Base-by-base conservation (phyloP, 2,888 invertebrate genomes). In the Eumerus sabulonum region DNA sequence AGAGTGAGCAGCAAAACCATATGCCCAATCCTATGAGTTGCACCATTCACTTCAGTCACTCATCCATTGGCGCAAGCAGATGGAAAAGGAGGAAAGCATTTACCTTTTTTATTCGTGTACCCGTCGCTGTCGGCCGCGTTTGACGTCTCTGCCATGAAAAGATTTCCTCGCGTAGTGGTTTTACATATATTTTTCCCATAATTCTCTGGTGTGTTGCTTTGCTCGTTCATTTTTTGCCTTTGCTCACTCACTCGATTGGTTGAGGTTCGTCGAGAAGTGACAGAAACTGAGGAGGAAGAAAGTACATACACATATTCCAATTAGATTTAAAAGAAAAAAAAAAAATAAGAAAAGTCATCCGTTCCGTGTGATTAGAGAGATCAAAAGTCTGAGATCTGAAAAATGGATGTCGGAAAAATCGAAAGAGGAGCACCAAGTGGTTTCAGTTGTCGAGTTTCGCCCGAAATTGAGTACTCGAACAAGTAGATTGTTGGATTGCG, bases 181-280 rank as follows among this genome's bases (percentile, higher is more conserved):
- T 72, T 16, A 7, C 11, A 47, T 36, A 13, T 53, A 45, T 67
- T 44, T 67, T 44, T 40, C 47, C 13, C 18, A n/a, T 54, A n/a
- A 7, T 27, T 35, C 9, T 35, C 44, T 50, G 17, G 36, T 51
- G 56, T 59, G 38, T 18, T 27, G 27, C 27, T 50, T 50, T 40
- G 50, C 19, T 57, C 54, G 38, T 64, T 59, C 35, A 59, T 66
- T 38, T 56, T 35, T 45, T n/a, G n/a, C n/a, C n/a, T n/a, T 47
- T 56, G 50, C 66, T 66, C 71, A 62, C 62, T 72, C 70, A 48
- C 60, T 62, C 54, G 51, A 51, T 77, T 47, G 62, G 67, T 67
- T 62, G 44, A 47, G 63, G 53, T 63, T 77, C 73, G 77, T 67
- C 67, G 72, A 73, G 77, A 57, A 77, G 77, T 77, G 77, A 72